Evolutionary conservation across 2,797 vertebrate genomes (phyloP), one percentile per base, ranked within the genome.

Genomic region (Champsocephalus esox): DNA sequence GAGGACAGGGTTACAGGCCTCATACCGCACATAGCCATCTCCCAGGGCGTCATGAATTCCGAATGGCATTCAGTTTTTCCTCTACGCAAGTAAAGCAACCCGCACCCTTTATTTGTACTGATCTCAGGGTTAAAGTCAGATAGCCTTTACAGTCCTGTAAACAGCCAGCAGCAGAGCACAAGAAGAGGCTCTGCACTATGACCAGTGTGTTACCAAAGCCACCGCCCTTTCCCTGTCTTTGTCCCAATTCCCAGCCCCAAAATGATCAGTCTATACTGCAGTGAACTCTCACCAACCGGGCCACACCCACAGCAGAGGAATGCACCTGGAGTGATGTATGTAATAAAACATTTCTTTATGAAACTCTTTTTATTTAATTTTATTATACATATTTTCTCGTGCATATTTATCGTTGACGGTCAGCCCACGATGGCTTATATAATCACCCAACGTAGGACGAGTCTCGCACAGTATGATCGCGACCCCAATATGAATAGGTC

Each of bases 221-320:
- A 56, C 87, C 89, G 84, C 91, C 91, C 90, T 88, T 85, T 80
- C 75, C 78, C 81, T 64, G 84, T 83, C 80, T 90, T 87, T 89
- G 87, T 91, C 88, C 84, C 75, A 34, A 57, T 85, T 90, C 85
- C 75, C 79, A 83, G 84, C 75, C 80, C 34, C 70, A 69, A 91
- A 90, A 87, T 77, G 80, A 88, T 88, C 87, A 65, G 75, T 84
- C 79, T 88, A 21, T 77, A 68, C 75, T 75, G 70, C 75, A 81
- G 73, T 80, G 55, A 81, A 78, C 62, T 34, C 56, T 65, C 71
- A 72, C 72, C 73, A 75, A 28, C 72, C n/a, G 85, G 66, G 72
- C 89, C 88, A 87, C 91, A 83, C 91, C 91, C 87, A 71, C 71
- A 48, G 71, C 79, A 48, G 32, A 84, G 73, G 81, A 89, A 91